Evolutionary conservation across 2,797 vertebrate genomes (phyloP).

Genomic region (Microchirus variegatus): DNA sequence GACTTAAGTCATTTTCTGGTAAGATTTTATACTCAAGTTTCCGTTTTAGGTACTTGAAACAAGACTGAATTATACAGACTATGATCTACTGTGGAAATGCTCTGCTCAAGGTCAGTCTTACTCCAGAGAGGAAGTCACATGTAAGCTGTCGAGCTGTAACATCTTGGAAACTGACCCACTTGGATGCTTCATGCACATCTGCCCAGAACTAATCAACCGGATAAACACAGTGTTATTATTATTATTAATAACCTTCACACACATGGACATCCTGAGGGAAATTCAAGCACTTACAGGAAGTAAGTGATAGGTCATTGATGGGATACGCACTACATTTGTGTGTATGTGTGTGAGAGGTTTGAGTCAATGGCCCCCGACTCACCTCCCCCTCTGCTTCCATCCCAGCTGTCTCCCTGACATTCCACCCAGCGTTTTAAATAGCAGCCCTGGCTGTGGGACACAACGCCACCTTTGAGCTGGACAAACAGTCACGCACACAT

Average conservation of each 20-base stretch:
- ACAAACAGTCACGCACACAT: neutral
- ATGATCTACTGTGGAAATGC: neutral
- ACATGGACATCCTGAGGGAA: neutral
- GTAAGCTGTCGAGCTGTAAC: conserved; percentile 25
- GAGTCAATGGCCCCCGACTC: conserved; percentile 6
- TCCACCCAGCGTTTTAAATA: conserved; percentile 80
- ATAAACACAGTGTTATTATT: conserved; percentile 29
- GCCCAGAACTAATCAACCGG: conserved; percentile 23
- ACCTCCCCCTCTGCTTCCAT: conserved; percentile 2
- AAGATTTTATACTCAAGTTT: too few relatives aligned
- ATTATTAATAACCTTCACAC: conserved; percentile 32
- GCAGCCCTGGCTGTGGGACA: conserved; percentile 45
- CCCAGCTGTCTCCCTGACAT: conserved; percentile 79
- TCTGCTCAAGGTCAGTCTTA: conserved; percentile 51
- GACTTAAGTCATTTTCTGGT: too few relatives aligned
- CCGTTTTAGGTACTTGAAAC: too few relatives aligned
- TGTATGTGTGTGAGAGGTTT: conserved; percentile 3
- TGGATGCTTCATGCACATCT: conserved; percentile 14
- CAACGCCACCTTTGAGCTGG: conserved; percentile 19
- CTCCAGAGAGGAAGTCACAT: conserved; percentile 38
- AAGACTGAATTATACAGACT: too few relatives aligned
- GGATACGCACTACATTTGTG: neutral
- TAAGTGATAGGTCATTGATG: conserved; percentile 17
- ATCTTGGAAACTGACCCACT: conserved; percentile 48
- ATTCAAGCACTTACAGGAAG: conserved; percentile 28